These are phyloP conservation scores for Ciconia maguari DNA, from an alignment of 2,113 vertebrate genomes.

Conservation along the genomic window DNA sequence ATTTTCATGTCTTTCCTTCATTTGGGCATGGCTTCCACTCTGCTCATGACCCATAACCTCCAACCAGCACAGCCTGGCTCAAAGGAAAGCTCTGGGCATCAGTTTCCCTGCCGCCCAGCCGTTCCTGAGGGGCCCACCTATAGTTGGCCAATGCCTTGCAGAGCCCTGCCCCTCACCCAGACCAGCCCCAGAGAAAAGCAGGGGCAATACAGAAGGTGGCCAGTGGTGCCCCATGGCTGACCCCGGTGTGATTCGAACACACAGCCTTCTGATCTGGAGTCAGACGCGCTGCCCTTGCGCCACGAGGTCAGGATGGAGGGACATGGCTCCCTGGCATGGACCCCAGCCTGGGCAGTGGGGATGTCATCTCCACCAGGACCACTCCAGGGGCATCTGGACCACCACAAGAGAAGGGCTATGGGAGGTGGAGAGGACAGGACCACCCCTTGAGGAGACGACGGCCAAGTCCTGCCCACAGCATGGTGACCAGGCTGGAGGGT, in stretches of 20 bases:
- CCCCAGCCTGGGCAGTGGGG: rapidly evolving
- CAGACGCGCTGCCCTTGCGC: slow-evolving; percentile 33
- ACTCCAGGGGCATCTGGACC: rapidly evolving
- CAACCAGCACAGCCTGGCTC: not conserved
- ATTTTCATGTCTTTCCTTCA: not conserved
- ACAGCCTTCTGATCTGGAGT: slow-evolving; percentile 56
- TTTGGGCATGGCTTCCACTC: not conserved
- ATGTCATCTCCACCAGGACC: not conserved
- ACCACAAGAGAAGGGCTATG: not conserved
- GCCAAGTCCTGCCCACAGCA: rapidly evolving
- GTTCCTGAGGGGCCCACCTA: no score
- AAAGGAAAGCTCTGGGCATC: not conserved
- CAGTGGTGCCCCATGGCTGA: not conserved
- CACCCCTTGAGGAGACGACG: not conserved
- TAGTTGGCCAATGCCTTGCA: no score
- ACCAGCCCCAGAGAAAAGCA: not conserved
- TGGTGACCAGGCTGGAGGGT: no score
- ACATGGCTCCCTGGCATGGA: rapidly evolving
- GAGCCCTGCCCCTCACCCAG: no score
- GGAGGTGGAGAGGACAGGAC: not conserved
- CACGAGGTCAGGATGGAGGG: not conserved
- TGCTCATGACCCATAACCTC: rapidly evolving
- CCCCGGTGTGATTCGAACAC: slow-evolving; percentile 45
- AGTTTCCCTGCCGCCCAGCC: not conserved
- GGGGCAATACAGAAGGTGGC: rapidly evolving